These are phyloP conservation scores for Imbricaverruca yamaguchii DNA, from an alignment of 2,888 invertebrate genomes.

Conservation along the genomic window DNA sequence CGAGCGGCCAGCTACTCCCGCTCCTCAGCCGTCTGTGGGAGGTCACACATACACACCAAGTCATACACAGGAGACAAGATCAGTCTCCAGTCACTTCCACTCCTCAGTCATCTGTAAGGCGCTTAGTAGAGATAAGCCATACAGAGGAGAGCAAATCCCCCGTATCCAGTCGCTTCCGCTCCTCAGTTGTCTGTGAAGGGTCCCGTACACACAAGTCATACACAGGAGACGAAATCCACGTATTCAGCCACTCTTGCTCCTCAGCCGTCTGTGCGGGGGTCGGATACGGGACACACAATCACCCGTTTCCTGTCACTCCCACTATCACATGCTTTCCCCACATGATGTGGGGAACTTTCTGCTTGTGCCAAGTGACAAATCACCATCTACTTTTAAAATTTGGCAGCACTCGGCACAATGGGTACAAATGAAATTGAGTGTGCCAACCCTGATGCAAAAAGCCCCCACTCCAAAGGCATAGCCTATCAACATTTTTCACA, in stretches of 20 bases:
- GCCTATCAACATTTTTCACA: too few species aligned
- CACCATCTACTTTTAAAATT: too few species aligned
- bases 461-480: too few species aligned
- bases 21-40: conserved; percentile 56
- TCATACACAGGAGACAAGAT: neutral
- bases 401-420: too few species aligned
- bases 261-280: conserved; percentile 49
- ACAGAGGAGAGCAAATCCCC: too few species aligned
- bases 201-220: neutral
- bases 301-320: conserved; percentile 66
- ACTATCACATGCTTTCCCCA: conserved; percentile 42
- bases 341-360: too few species aligned
- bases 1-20: conserved; percentile 75
- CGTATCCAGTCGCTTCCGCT: conserved; percentile 81
- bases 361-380: too few species aligned
- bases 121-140: neutral
- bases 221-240: too few species aligned
- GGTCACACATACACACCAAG: conserved; percentile 21
- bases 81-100: conserved; percentile 61
- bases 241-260: conserved; percentile 88
- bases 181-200: conserved; percentile 50
- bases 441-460: too few species aligned
- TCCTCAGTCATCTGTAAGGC: conserved; percentile 58
- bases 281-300: too few species aligned
- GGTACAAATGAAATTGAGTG: too few species aligned